Evolutionary conservation across 2,888 invertebrate genomes (phyloP), one percentile per base, ranked within the genome.

Genomic region (Polyommatus iphigenia): DNA sequence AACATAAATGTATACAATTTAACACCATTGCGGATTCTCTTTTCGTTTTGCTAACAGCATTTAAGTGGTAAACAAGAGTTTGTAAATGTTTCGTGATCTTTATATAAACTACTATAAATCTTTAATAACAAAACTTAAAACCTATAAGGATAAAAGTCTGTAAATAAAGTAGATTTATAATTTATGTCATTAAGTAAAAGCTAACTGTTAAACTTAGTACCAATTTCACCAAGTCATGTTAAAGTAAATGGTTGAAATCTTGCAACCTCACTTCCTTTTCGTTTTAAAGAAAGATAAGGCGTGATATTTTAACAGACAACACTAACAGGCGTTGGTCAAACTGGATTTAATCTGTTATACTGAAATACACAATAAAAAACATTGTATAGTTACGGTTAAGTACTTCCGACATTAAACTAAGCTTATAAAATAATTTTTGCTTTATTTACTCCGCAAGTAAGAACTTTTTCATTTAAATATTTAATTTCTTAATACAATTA

Each of bases 341-440:
- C 15, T 71, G 8, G 15, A 18, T 71, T 71, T 71, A n/a, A 72
- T 72, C 72, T 72, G 41, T 41, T 41, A 72, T 72, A 41, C 72
- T 72, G 72, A 72, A 72, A 20, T 72, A 24, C 36, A 41, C 71
- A 71, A 71, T 18, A 32, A 71, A 15, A 67, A 71, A 36, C 8
- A 62, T 24, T 62, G 24, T 24, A 24, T 62, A 62, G 62, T 62
- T 46, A 10, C 10, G 46, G 13, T 46, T 46, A 13, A 62, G 54
- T 54, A 18, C 24, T 20, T 24, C 24, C 24, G 24, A 62, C 24
- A 62, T 62, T 24, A 32, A 2, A 13, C 13, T 62, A 10, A 20
- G 20, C 10, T 62, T 62, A 24, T 10, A 24, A 24, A 62, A 62
- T 62, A 24, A 62, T 20, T 62, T 4, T 24, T 62, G 62, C 4